phyloP scores from a whole-genome alignment of 2,888 invertebrate genomes.

The Eilema griseolum region DNA sequence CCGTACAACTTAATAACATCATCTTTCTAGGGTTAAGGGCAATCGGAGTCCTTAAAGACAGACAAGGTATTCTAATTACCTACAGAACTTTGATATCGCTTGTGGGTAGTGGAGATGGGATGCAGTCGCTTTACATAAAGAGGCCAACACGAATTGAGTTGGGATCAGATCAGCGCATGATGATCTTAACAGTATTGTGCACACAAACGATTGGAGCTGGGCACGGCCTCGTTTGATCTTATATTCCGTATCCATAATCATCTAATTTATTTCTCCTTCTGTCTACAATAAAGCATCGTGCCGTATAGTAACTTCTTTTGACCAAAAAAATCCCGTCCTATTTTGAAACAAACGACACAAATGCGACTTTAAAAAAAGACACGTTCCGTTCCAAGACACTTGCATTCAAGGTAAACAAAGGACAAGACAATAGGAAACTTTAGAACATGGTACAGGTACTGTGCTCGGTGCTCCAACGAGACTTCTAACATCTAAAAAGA shows the following conservation, averaged over 20 bases:
- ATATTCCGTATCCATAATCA: neutral
- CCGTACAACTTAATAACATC: too few species aligned
- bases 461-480: constrained; percentile 3
- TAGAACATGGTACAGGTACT: neutral
- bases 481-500: constrained; percentile 45
- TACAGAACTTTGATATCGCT: too few species aligned
- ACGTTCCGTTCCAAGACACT: neutral
- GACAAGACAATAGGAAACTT: constrained; percentile 1
- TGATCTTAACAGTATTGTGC: neutral
- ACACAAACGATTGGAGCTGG: neutral
- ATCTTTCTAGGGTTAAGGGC: too few species aligned
- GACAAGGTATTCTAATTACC: too few species aligned
- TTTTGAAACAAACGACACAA: neutral
- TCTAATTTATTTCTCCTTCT: neutral
- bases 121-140: too few species aligned
- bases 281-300: neutral
- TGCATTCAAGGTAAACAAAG: neutral
- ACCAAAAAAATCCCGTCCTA: constrained; percentile 8
- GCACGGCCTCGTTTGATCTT: neutral
- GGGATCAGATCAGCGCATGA: neutral
- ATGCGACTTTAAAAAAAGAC: neutral
- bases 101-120: too few species aligned
- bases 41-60: too few species aligned
- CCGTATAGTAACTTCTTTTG: neutral
- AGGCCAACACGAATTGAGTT: too few species aligned